Base-by-base conservation (phyloP, 2,797 vertebrate genomes). In the Apodemus agrarius region DNA sequence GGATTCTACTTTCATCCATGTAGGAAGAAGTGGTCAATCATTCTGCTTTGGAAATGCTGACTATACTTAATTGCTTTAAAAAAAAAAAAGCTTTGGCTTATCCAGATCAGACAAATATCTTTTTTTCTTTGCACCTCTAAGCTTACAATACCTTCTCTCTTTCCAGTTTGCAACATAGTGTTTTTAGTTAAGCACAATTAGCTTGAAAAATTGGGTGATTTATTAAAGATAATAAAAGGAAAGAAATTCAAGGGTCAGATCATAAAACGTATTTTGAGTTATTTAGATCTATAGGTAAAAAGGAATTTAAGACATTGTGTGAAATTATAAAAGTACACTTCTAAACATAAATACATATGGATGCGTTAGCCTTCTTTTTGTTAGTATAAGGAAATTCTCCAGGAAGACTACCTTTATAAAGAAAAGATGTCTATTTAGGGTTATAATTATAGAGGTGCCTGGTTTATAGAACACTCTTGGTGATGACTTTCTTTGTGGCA, bases 121-220 rank as follows among this genome's bases (percentile, higher is more conserved):
- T 10, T 7, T 79, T 75, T 24, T 86, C 54, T 59, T 26, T 21
- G 34, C 1, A 24, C n/a, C 78, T 49, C 31, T 87, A 86, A 86
- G 46, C 10, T 37, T 94, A 54, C 43, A 82, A 54, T 61, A 75
- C 21, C 2, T 79, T 79, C 74, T 96, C 6, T 75, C 61, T 74
- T 75, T 80, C 85, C 14, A 76, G 17, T 61, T 49, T 43, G 91
- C 31, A 75, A 61, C 12, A 46, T 17, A 83, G 14, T 74, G 22
- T 63, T 16, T 91, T 81, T 91, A 46, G 40, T 65, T 59, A 89
- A 86, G 26, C n/a, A 72, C 13, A 95, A 17, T 95, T 89, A 91
- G 16, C 29, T 79, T 69, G 46, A 57, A 82, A 63, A 40, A 34
- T 12, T 34, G 82, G 14, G 14, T 46, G 37, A 80, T 63, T 76